Evolutionary conservation across 2,797 vertebrate genomes (phyloP).

Genomic region (Rhinoraja longicauda): DNA sequence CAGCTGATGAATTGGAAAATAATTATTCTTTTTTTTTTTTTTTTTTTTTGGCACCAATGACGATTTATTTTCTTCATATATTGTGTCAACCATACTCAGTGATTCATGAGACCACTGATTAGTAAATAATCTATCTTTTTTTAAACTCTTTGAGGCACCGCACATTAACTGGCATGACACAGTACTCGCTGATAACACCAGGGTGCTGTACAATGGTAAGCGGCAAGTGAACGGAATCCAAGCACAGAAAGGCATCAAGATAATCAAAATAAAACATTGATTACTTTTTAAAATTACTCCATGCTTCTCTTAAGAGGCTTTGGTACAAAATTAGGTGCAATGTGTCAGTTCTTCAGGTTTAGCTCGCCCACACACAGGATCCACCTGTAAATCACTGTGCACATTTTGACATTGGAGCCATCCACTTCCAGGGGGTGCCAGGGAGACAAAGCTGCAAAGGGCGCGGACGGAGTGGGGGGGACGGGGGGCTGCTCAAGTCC

Average conservation of each 20-base stretch:
- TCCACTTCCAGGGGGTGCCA: too few species aligned
- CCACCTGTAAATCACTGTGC: not conserved
- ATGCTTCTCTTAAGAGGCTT: conserved; percentile 1
- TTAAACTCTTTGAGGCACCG: not conserved
- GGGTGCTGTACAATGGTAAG: not conserved
- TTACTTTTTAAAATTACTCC: not conserved
- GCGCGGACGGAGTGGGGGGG: not conserved
- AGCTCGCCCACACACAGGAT: not conserved
- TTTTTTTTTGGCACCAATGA: conserved; percentile 34
- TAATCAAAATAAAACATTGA: not conserved
- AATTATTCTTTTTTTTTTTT: too few species aligned
- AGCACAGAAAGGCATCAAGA: conserved; percentile 12
- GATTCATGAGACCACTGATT: not conserved
- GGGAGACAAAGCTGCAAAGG: not conserved
- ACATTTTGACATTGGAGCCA: too few species aligned
- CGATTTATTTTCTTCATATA: conserved; percentile 35
- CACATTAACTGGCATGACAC: conserved; percentile 12
- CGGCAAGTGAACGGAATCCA: not conserved
- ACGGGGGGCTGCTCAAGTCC: not conserved
- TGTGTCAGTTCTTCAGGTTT: not conserved
- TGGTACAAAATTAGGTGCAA: conserved; percentile 4
- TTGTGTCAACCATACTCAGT: not conserved
- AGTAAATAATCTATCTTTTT: not conserved
- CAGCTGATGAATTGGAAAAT: not conserved
- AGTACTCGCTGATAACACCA: not conserved